These are phyloP conservation scores for Coendou prehensilis DNA, from an alignment of 2,797 vertebrate genomes.

Conservation along the genomic window DNA sequence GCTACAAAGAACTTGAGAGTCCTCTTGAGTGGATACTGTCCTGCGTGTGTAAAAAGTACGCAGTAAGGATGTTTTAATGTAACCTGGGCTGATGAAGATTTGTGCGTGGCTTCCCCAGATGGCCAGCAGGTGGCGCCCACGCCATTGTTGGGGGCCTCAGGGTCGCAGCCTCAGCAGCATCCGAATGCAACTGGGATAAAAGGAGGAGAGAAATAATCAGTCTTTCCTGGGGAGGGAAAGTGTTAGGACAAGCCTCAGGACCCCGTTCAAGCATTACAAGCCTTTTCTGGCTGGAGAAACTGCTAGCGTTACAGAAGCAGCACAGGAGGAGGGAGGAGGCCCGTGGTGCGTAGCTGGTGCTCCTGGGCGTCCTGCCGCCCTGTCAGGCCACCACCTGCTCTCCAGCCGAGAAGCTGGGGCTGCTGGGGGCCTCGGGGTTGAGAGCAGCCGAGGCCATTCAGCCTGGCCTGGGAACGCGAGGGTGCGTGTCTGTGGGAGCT, in stretches of 20 bases:
- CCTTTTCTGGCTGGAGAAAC: not conserved
- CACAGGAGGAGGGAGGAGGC: no score
- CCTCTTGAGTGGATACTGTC: not conserved
- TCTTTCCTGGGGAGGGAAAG: accelerated
- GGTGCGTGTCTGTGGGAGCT: not conserved
- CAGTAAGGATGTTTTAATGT: not conserved
- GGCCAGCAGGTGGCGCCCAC: constrained; percentile 65
- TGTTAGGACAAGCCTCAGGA: not conserved
- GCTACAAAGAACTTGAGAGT: not conserved
- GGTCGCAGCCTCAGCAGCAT: accelerated
- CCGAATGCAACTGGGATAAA: accelerated
- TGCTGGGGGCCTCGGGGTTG: not conserved
- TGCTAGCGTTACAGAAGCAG: not conserved
- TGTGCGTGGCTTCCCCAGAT: not conserved
- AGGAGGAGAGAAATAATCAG: not conserved
- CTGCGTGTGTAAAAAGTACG: not conserved
- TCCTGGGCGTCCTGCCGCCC: not conserved
- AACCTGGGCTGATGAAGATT: not conserved
- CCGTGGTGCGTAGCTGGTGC: not conserved
- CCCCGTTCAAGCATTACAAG: not conserved
- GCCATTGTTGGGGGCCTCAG: accelerated
- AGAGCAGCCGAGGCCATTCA: not conserved
- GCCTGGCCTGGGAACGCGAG: not conserved
- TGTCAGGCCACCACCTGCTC: no score
- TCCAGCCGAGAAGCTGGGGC: no score